Percentiles rank a stretch among this genome's conserved stretches.
These are phyloP conservation scores for Pogonocichla stellata DNA, from an alignment of 2,113 vertebrate species.

Conservation along the genomic window DNA sequence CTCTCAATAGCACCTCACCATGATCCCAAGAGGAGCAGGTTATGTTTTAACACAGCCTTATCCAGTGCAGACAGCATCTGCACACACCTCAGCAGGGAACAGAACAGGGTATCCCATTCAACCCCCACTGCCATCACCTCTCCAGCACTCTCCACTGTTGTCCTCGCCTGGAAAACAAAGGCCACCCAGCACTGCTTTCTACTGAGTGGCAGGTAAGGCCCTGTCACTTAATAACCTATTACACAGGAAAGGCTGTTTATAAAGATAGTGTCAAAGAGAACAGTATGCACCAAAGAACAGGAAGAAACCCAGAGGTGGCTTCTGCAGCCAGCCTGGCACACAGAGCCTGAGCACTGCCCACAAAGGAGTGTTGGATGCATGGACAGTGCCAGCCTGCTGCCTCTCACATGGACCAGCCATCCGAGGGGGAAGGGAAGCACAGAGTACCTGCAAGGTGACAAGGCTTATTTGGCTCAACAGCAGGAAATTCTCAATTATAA, in stretches of 20 bases:
- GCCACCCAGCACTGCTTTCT: background rate
- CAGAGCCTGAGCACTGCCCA: background rate
- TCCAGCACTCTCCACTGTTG: background rate
- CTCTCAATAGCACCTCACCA: background rate
- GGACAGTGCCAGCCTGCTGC: background rate
- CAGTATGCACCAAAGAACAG: background rate
- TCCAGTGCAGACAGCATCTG: background rate
- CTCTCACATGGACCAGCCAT: background rate
- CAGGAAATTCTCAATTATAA: background rate
- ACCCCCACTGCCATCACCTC: background rate
- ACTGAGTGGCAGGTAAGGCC: background rate
- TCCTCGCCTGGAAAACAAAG: background rate
- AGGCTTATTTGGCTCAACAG: background rate
- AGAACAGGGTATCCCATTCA: background rate
- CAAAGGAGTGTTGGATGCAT: accelerated
- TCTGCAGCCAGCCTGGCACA: background rate
- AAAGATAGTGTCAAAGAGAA: background rate
- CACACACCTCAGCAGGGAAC: background rate
- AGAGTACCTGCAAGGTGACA: background rate
- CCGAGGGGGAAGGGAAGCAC: background rate
- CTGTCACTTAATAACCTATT: background rate
- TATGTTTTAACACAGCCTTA: background rate
- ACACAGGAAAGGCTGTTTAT: background rate
- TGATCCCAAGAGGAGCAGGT: background rate
- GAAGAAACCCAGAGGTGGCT: background rate